Percentiles rank a stretch among this genome's conserved stretches.
phyloP scores from a whole-genome alignment of 1,140 invertebrate genomes.

The Achroia grisella region DNA sequence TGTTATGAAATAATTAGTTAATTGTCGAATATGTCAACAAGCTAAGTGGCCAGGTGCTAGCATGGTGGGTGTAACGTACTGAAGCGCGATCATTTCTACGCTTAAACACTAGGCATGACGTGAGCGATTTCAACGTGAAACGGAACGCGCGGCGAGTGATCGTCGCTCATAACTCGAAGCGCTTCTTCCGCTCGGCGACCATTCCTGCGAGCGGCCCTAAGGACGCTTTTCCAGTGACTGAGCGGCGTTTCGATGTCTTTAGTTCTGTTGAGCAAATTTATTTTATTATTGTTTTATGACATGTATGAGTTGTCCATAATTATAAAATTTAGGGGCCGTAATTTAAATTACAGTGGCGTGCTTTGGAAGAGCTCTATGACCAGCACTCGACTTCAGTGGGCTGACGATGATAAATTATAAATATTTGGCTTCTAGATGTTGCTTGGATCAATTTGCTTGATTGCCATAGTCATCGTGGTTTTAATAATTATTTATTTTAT shows the following conservation, averaged over 20 bases:
- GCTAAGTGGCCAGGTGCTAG: slow-evolving; percentile 63
- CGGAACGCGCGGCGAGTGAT: neutral
- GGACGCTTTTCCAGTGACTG: slow-evolving; percentile 61
- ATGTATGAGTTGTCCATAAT: too few species aligned
- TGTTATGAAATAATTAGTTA: neutral
- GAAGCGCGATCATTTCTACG: neutral
- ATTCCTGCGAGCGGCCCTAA: slow-evolving; percentile 76
- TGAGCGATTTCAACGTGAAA: too few species aligned
- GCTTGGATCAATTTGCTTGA: too few species aligned
- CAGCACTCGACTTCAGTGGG: too few species aligned
- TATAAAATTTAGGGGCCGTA: too few species aligned
- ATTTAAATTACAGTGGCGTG: too few species aligned
- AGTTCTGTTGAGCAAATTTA: slow-evolving; percentile 41
- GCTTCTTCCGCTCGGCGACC: slow-evolving; percentile 81
- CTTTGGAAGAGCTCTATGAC: too few species aligned
- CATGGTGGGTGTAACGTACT: slow-evolving; percentile 41
- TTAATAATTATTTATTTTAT: too few species aligned
- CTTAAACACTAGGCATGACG: neutral
- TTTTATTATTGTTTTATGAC: too few species aligned
- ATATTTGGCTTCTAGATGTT: too few species aligned
- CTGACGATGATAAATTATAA: too few species aligned
- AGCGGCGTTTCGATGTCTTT: slow-evolving; percentile 52
- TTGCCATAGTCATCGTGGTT: too few species aligned
- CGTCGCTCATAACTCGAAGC: slow-evolving; percentile 74
- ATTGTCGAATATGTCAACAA: slow-evolving; percentile 3